A percentile compares a stretch with the other conserved stretches of the same genome.
Conservation (phyloP, 2,888 invertebrate genomes). For the Oscheius onirici region DNA sequence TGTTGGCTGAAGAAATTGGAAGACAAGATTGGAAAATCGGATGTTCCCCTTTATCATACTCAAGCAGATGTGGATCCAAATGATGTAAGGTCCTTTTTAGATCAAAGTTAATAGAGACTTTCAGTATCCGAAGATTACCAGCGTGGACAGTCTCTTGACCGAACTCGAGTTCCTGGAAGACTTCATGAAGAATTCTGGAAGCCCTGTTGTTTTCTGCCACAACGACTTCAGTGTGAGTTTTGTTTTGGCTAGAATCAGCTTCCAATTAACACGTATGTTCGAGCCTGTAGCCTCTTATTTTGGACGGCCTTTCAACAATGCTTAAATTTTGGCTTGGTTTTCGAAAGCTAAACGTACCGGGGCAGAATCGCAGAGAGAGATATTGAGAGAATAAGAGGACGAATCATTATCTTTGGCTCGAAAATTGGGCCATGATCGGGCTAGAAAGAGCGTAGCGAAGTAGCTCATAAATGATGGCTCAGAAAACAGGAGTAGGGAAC, state of each 20-base stretch:
- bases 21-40: constrained; percentile 40
- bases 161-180: constrained; percentile 57
- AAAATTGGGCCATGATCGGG: too few relatives aligned
- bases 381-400: too few relatives aligned
- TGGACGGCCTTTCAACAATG: too few relatives aligned
- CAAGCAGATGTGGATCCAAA: constrained; percentile 42
- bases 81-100: constrained; percentile 31
- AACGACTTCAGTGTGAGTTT: constrained; percentile 71
- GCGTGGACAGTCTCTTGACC: constrained; percentile 45
- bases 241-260: too few relatives aligned
- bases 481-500: too few relatives aligned
- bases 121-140: constrained; percentile 51
- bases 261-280: too few relatives aligned
- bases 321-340: too few relatives aligned
- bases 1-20: constrained; percentile 36
- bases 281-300: too few relatives aligned
- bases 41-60: constrained; percentile 35
- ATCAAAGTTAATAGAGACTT: not conserved
- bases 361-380: too few relatives aligned
- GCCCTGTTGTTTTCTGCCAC: constrained; percentile 78
- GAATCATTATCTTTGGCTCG: too few relatives aligned
- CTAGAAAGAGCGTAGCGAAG: too few relatives aligned
- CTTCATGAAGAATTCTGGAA: constrained; percentile 45
- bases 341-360: too few relatives aligned
- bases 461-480: not conserved